These are phyloP conservation scores for Drosophila basisetae DNA, from an alignment of 2,888 invertebrate species.

Conservation along the genomic window DNA sequence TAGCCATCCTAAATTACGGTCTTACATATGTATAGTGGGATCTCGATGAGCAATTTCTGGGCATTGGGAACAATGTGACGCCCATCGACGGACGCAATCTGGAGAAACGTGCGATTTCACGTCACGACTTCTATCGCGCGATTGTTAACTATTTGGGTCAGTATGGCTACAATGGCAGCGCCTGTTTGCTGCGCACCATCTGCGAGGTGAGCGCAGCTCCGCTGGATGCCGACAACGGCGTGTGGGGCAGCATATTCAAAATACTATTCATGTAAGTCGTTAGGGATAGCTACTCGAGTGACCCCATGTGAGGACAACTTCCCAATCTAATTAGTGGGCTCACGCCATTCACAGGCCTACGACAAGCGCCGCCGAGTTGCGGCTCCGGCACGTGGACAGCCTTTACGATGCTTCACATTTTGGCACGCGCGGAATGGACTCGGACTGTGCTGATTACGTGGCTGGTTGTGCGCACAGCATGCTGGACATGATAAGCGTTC, in stretches of 20 bases:
- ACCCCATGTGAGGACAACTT: conserved; percentile 14
- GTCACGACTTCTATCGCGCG: conserved; percentile 78
- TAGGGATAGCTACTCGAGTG: background rate
- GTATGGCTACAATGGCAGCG: conserved; percentile 85
- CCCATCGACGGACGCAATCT: conserved; percentile 72
- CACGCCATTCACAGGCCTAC: conserved; percentile 72
- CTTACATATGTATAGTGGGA: conserved; percentile 74
- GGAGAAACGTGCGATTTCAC: conserved; percentile 56
- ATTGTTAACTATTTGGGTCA: conserved; percentile 78
- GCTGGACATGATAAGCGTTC: conserved; percentile 79
- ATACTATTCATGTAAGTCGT: conserved; percentile 89
- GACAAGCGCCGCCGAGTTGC: conserved; percentile 72
- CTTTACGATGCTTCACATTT: conserved; percentile 70
- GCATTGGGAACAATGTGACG: conserved; percentile 80
- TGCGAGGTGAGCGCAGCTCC: conserved; percentile 87
- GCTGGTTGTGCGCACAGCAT: conserved; percentile 76
- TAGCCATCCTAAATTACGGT: background rate
- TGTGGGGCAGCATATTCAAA: conserved; percentile 89
- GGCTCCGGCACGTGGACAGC: conserved; percentile 60
- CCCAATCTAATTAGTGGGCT: conserved; percentile 47
- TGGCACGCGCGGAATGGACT: conserved; percentile 50
- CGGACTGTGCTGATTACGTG: conserved; percentile 71
- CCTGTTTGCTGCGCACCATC: conserved; percentile 88
- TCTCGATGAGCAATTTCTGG: conserved; percentile 72
- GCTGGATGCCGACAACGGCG: conserved; percentile 86